Evolutionary conservation across 1,140 invertebrate genomes (phyloP), one percentile per base, ranked within the genome.

Genomic region (Augochlora pura): DNA sequence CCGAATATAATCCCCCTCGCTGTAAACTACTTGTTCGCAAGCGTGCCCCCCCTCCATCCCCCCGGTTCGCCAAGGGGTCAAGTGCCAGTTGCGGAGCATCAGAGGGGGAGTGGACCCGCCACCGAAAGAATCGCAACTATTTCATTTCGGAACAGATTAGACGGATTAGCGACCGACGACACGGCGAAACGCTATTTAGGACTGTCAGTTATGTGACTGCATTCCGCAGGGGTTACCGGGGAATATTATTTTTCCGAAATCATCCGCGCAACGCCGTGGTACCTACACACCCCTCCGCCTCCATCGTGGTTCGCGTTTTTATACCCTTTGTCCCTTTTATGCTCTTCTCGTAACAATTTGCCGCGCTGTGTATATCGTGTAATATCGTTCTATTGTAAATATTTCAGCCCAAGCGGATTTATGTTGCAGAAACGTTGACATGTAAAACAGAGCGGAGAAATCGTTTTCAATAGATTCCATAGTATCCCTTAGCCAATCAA

Each of bases 121-220:
- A 57, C 60, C 75, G 84, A 85, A 87, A 87, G 86, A 87, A 87
- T 87, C 65, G 82, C 85, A 87, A 87, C 85, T 87, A 87, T 87
- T 87, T 87, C 86, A 87, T 87, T 87, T 87, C 72, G 82, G 85
- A 85, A 68, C 85, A 87, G 85, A 87, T 87, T 87, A 87, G 84
- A 87, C 86, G 81, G 85, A 87, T 87, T 87, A 87, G 86, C 70
- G 82, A 79, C 80, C 85, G 63, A 73, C 62, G 82, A 77, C 66
- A 67, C 70, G 59, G 64, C 80, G 72, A 72, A 60, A 71, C 63
- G 76, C 63, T 77, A 77, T 87, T 87, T 86, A 76, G 60, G 64
- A 18, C 57, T 80, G 81, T 77, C 71, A 54, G 42, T 65, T 76
- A 72, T 65, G 42, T 14, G 46, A 70, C 60, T 70, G 67, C 38